Percentiles rank a stretch among this genome's conserved stretches.
These are phyloP conservation scores for Calidris pugnax DNA, from an alignment of 2,113 vertebrate genomes.

Conservation along the genomic window DNA sequence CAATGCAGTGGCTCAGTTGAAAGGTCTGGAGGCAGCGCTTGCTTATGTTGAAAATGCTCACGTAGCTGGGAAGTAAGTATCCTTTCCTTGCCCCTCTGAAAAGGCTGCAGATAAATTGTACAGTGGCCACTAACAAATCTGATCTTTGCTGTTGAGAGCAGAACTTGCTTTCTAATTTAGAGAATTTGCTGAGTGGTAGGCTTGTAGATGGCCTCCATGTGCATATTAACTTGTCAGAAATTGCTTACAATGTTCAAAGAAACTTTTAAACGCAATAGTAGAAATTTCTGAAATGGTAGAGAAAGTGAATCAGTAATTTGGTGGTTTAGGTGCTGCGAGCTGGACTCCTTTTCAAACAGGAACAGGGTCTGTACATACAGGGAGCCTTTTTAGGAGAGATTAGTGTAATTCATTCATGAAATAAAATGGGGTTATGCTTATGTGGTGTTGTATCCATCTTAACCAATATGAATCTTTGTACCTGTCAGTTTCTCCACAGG, in stretches of 20 bases:
- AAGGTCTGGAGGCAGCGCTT: constrained; percentile 93
- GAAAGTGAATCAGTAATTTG: background rate
- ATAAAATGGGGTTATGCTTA: background rate
- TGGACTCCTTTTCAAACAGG: no score
- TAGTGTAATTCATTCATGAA: background rate
- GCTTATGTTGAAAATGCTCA: constrained; percentile 91
- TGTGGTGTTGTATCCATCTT: background rate
- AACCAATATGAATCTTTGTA: background rate
- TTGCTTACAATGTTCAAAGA: background rate
- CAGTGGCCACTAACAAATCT: background rate
- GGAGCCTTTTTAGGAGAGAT: background rate
- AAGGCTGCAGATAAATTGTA: background rate
- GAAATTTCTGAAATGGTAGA: background rate
- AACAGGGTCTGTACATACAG: background rate
- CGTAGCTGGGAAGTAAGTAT: constrained; percentile 92
- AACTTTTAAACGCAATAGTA: background rate
- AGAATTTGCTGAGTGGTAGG: background rate
- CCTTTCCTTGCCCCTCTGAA: background rate
- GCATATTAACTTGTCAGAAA: background rate
- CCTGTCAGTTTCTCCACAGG: background rate
- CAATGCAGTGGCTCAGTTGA: constrained; percentile 95
- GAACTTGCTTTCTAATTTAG: background rate
- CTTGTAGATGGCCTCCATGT: background rate
- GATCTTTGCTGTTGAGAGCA: background rate
- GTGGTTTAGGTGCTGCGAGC: background rate